phyloP scores from a whole-genome alignment of 2,113 vertebrate genomes.

The Anoplopoma fimbria region DNA sequence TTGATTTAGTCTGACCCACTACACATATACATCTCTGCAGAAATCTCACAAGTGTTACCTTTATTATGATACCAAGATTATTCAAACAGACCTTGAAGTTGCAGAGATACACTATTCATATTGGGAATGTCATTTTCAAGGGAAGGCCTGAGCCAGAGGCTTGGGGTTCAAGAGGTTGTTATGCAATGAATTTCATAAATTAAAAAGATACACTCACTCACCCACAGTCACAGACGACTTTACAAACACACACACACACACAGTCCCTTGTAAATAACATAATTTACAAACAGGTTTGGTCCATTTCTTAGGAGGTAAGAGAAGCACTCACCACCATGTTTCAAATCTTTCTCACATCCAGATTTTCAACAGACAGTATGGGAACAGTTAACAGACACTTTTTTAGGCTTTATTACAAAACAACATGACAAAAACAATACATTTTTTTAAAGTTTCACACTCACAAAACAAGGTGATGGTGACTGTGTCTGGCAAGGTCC shows the following conservation, averaged over 20 bases:
- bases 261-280: background rate
- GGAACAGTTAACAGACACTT: conserved; percentile 2
- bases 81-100: no score
- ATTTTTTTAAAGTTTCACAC: conserved; percentile 34
- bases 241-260: background rate
- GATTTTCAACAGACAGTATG: background rate
- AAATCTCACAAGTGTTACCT: no score
- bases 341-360: background rate
- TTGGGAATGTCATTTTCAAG: no score
- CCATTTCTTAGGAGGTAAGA: background rate
- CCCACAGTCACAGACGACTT: no score
- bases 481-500: conserved; percentile 44
- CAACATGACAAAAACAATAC: conserved; percentile 63
- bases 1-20: no score
- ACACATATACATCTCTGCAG: no score
- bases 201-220: background rate
- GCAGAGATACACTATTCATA: no score
- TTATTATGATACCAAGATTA: no score
- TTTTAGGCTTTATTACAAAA: conserved; percentile 74
- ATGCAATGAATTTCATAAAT: background rate
- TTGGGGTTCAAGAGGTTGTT: no score
- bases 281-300: no score
- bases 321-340: background rate
- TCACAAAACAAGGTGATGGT: conserved; percentile 57
- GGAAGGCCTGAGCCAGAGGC: no score